phyloP scores from a whole-genome alignment of 2,888 invertebrate genomes.

The Ochlodes sylvanus region DNA sequence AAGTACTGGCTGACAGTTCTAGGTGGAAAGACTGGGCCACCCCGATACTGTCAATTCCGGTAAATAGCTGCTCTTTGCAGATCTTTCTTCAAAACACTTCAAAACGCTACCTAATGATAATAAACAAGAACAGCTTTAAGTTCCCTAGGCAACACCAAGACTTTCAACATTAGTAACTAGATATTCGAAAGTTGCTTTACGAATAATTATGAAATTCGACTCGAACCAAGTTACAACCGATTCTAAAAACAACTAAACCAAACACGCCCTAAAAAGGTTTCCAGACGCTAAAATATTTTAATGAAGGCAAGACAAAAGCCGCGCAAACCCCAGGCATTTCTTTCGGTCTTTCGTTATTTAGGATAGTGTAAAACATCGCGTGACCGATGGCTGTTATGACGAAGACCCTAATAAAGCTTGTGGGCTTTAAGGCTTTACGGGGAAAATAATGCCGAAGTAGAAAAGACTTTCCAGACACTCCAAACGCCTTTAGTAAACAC shows the following conservation, averaged over 20 bases:
- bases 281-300: conserved; percentile 4
- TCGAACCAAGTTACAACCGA: no score
- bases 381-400: conserved; percentile 44
- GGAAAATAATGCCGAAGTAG: conserved; percentile 45
- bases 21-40: no score
- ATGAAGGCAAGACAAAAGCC: conserved; percentile 7
- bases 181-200: no score
- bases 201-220: no score
- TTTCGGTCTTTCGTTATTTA: conserved; percentile 12
- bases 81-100: no score
- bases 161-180: no score
- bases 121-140: no score
- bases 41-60: no score
- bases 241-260: not conserved
- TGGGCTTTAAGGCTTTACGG: conserved; percentile 44
- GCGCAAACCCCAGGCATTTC: not conserved
- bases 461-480: conserved; percentile 37
- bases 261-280: not conserved
- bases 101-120: no score
- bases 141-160: no score
- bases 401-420: conserved; percentile 45
- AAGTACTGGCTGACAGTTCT: no score
- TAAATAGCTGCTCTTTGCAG: no score
- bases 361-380: conserved; percentile 40
- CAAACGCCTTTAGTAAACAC: conserved; percentile 44